Evolutionary conservation across 2,797 vertebrate genomes (phyloP).

Genomic region (Schizothorax lantsangensis): DNA sequence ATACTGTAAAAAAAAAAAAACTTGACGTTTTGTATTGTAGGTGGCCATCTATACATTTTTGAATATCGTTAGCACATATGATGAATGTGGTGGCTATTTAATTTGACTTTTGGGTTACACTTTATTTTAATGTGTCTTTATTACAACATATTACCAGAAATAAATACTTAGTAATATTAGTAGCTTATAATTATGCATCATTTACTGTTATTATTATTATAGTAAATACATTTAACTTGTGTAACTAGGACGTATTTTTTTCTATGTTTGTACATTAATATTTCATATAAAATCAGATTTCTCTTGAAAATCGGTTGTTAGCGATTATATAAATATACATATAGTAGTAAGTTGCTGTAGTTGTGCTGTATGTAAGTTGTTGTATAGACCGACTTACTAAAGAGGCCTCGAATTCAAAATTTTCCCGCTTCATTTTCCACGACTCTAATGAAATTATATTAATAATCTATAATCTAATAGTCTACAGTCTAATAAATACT

Average conservation of each 20-base stretch:
- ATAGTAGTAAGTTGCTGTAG: background rate
- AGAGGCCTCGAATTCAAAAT: background rate
- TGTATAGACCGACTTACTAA: background rate
- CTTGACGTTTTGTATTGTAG: background rate
- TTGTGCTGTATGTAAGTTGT: background rate
- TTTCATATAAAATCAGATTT: background rate
- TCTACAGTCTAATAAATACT: conserved; percentile 46
- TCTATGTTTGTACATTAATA: background rate
- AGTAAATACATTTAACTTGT: background rate
- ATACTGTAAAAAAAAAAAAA: background rate
- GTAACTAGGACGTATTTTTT: background rate
- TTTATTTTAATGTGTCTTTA: background rate
- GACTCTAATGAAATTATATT: conserved; percentile 55
- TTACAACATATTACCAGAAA: background rate
- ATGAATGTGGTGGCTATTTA: background rate
- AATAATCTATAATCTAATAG: conserved; percentile 55
- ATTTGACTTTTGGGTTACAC: background rate
- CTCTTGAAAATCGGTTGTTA: background rate
- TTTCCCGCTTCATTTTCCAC: conserved; percentile 11
- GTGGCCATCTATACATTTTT: background rate
- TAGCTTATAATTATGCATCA: background rate
- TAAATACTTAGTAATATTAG: background rate
- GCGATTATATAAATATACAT: background rate
- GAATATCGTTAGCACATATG: background rate
- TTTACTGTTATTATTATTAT: background rate